Evolutionary conservation across 2,888 invertebrate species (phyloP).

Genomic region (Metalampra italica): DNA sequence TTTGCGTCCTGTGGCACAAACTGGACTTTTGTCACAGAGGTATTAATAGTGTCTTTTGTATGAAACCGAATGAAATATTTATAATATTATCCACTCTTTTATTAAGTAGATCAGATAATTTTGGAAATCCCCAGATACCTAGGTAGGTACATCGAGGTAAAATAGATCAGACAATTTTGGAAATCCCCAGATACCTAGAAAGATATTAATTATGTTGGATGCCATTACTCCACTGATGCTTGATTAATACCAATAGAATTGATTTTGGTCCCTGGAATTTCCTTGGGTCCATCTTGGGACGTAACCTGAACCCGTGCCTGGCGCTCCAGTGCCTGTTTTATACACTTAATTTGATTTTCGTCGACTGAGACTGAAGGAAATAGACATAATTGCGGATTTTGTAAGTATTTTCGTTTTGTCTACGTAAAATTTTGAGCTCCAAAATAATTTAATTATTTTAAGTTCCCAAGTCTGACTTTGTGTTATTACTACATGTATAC

Average conservation of each 20-base stretch:
- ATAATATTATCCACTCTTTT: too few species aligned
- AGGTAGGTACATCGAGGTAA: too few species aligned
- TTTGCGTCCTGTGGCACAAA: too few species aligned
- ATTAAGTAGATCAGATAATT: background rate
- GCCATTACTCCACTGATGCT: too few species aligned
- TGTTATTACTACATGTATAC: too few species aligned
- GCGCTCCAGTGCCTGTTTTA: slow-evolving; percentile 25
- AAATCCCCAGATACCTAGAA: background rate
- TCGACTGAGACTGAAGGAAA: slow-evolving; percentile 26
- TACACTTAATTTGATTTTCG: slow-evolving; percentile 41
- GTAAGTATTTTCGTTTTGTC: slow-evolving; percentile 8
- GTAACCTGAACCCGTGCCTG: background rate
- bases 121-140: background rate
- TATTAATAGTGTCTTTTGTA: too few species aligned
- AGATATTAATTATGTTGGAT: too few species aligned
- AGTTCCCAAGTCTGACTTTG: background rate
- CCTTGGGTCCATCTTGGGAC: too few species aligned
- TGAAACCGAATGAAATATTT: too few species aligned
- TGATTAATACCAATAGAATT: too few species aligned
- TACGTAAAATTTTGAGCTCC: background rate
- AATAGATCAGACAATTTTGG: background rate
- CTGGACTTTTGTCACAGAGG: too few species aligned
- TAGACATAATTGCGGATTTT: slow-evolving; percentile 30
- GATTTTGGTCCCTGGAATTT: too few species aligned
- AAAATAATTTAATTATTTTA: background rate